These are phyloP conservation scores for Sinodicranocentrus sp. DNA, from an alignment of 2,888 invertebrate species.

Conservation along the genomic window DNA sequence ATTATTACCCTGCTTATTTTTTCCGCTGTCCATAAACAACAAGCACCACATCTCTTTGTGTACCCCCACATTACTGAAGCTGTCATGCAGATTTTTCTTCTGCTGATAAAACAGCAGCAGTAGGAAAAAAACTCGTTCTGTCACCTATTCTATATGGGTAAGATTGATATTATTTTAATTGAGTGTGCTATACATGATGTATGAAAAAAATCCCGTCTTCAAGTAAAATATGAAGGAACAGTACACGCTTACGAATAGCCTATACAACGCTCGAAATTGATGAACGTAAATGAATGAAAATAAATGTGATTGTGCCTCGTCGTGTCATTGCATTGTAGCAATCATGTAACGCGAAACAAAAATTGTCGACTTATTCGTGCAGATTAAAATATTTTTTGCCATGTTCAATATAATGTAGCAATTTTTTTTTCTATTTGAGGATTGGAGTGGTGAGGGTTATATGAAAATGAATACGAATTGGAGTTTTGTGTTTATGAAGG, in stretches of 20 bases:
- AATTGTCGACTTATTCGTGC: no score
- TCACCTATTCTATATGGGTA: conserved; percentile 68
- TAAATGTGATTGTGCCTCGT: conserved; percentile 33
- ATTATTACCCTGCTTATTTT: not conserved
- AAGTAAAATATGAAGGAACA: not conserved
- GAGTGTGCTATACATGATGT: not conserved
- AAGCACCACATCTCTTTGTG: not conserved
- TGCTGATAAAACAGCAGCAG: conserved; percentile 38
- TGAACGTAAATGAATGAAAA: conserved; percentile 10
- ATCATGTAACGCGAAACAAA: not conserved
- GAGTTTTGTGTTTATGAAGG: not conserved
- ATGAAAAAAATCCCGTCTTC: not conserved
- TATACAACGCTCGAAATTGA: not conserved
- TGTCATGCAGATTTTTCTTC: conserved; percentile 57
- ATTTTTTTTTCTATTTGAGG: conserved; percentile 19
- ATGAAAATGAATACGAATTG: conserved; percentile 5
- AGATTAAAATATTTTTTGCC: not conserved
- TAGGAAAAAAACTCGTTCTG: conserved; percentile 39
- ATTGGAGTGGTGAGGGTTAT: conserved; percentile 14
- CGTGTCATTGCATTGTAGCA: conserved; percentile 32
- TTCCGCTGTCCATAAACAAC: not conserved
- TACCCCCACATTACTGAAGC: conserved; percentile 33
- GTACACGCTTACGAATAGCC: no score
- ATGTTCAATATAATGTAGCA: not conserved
- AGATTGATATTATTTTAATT: conserved; percentile 24